These are phyloP conservation scores for Drosophila setosimentum DNA, from an alignment of 2,888 invertebrate species.

Conservation along the genomic window DNA sequence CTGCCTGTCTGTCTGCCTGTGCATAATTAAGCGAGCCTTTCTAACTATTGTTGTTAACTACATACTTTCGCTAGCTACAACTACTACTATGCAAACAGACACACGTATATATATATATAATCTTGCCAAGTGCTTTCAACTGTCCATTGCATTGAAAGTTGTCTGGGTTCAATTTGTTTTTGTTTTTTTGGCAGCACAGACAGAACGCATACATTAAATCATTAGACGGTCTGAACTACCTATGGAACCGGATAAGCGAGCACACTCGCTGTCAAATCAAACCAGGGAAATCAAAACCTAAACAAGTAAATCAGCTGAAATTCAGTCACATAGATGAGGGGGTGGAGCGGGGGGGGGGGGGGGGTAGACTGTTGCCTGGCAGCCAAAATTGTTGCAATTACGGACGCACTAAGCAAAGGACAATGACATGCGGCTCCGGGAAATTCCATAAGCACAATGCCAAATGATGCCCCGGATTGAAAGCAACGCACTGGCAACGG, in stretches of 20 bases:
- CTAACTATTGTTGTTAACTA: conserved; percentile 20
- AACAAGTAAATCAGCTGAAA: conserved; percentile 66
- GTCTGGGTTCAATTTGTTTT: neutral
- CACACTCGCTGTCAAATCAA: conserved; percentile 35
- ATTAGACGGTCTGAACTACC: conserved; percentile 49
- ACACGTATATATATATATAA: conserved; percentile 18
- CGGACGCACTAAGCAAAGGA: conserved; percentile 52
- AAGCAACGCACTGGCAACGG: neutral
- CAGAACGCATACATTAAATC: conserved; percentile 55
- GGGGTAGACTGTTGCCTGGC: conserved; percentile 15
- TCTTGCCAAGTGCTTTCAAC: neutral
- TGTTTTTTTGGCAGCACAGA: neutral
- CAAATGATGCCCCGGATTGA: conserved; percentile 63
- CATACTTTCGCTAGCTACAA: conserved; percentile 15
- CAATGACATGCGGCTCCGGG: conserved; percentile 42
- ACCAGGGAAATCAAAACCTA: conserved; percentile 59
- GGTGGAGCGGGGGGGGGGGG: neutral
- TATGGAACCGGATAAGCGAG: neutral
- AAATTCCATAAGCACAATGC: conserved; percentile 78
- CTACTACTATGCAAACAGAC: neutral
- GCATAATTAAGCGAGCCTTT: conserved; percentile 67
- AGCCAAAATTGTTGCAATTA: conserved; percentile 77
- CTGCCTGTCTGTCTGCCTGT: conserved; percentile 32
- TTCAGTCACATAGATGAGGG: neutral
- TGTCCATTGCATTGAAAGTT: conserved; percentile 26